Conservation (phyloP, 2,113 vertebrate genomes). For the Percopsis transmontana region DNA sequence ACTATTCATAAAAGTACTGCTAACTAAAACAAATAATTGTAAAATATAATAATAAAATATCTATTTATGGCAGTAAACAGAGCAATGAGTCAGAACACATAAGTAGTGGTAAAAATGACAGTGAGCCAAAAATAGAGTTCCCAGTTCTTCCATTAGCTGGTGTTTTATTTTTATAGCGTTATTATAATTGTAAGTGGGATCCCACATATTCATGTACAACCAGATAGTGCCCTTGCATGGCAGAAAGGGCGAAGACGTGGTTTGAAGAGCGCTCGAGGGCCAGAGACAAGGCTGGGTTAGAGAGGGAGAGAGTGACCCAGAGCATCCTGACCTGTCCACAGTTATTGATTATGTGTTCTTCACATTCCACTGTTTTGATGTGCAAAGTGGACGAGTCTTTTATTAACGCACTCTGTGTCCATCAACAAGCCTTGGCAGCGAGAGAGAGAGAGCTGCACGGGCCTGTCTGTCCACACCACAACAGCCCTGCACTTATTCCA, state of each 20-base stretch:
- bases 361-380: constrained; percentile 76
- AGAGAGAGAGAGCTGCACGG: constrained; percentile 42
- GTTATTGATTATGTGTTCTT: constrained; percentile 72
- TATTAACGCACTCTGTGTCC: constrained; percentile 80
- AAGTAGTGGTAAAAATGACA: too few species aligned
- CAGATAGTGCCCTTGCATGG: constrained; percentile 22
- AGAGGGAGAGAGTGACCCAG: constrained; percentile 23
- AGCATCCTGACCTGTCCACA: constrained; percentile 64
- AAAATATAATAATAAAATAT: neutral
- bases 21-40: neutral
- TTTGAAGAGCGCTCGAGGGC: constrained; percentile 20
- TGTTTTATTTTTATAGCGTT: neutral
- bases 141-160: too few species aligned
- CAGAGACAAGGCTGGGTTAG: neutral
- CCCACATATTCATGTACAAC: constrained; percentile 14
- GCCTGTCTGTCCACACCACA: constrained; percentile 56
- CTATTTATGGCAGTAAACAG: neutral
- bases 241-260: constrained; percentile 10
- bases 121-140: too few species aligned
- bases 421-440: constrained; percentile 66
- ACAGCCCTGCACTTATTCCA: constrained; percentile 71
- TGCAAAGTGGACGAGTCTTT: constrained; percentile 77
- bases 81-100: too few species aligned
- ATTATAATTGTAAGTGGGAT: constrained; percentile 20
- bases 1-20: neutral